These are phyloP conservation scores for Diorhabda carinulata DNA, from an alignment of 1,140 invertebrate species.

Conservation along the genomic window DNA sequence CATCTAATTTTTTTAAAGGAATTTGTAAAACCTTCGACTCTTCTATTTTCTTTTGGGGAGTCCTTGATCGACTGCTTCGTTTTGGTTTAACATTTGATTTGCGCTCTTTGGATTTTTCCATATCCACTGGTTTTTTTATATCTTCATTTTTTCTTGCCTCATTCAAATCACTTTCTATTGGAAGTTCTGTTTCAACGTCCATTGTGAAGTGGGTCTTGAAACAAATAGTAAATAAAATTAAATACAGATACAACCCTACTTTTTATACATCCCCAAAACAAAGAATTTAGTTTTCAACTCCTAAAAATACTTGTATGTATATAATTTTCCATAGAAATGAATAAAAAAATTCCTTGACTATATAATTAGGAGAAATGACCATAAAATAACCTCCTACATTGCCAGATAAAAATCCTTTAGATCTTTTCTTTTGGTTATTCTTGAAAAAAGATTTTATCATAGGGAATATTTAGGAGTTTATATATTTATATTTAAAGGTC, in stretches of 20 bases:
- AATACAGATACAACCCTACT: too few relatives aligned
- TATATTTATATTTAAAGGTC: too few relatives aligned
- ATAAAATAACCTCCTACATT: too few relatives aligned
- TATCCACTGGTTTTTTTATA: neutral
- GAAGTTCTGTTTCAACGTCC: neutral
- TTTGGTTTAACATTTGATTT: neutral
- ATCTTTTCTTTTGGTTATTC: too few relatives aligned
- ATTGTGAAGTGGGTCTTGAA: neutral
- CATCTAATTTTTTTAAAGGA: conserved; percentile 9
- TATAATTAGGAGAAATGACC: too few relatives aligned
- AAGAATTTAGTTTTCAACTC: neutral
- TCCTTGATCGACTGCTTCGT: conserved; percentile 11
- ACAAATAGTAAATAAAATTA: neutral
- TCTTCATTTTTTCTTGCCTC: neutral
- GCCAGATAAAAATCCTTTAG: too few relatives aligned
- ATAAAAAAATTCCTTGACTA: too few relatives aligned
- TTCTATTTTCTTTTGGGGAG: conserved; percentile 10
- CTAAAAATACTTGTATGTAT: too few relatives aligned
- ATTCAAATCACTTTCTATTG: neutral
- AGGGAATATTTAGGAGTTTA: too few relatives aligned
- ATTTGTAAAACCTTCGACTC: conserved; percentile 9
- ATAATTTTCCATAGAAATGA: too few relatives aligned
- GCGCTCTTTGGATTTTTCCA: neutral
- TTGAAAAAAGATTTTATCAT: too few relatives aligned
- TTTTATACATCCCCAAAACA: neutral